Evolutionary conservation across 2,113 vertebrate genomes (phyloP), one percentile per base, ranked within the genome.

Genomic region (Calyptommatus sinebrachiatus): DNA sequence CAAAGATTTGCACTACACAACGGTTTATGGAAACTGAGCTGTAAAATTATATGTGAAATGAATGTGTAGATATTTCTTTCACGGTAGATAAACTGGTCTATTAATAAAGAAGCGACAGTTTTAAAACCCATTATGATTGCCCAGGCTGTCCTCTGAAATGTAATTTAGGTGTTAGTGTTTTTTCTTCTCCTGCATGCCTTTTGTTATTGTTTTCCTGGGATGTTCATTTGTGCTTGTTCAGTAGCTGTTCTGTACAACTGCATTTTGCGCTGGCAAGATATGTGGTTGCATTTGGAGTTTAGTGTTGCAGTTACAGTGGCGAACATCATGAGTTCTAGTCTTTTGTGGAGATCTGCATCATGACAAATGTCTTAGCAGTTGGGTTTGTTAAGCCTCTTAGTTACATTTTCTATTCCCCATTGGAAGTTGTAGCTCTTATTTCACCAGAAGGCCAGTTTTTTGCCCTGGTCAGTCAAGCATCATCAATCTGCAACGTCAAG

Each of bases 401-500:
- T 92, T 90, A 71, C 20, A n/a, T 66, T 75, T 89, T 87, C 73
- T 81, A 83, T 70, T 83, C 79, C 72, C 83, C 79, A 18, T n/a
- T 82, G 87, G 83, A 85, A 88, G 57, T 57, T 73, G 21, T 46
- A 50, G 62, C 35, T 31, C 77, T 91, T 78, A 73, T 84, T 24
- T 91, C 72, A 83, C 71, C 71, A 80, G 78, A 83, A 90, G 87
- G 83, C 89, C 87, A 75, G 78, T 81, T 80, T 90, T 89, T 84
- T 91, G 77, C 88, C 46, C 78, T 89, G 79, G 86, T 84, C 73
- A 79, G 78, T 92, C 78, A 87, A 83, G 86, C 80, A 53, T 91
- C 92, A 91, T 92, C 89, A 92, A 86, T 94, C 92, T 93, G 77
- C 82, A 79, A 82, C 87, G 89, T 92, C 88, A 92, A 88, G 72